Evolutionary conservation across 2,888 invertebrate species (phyloP).

Genomic region (Lasioglossum leucozonium): DNA sequence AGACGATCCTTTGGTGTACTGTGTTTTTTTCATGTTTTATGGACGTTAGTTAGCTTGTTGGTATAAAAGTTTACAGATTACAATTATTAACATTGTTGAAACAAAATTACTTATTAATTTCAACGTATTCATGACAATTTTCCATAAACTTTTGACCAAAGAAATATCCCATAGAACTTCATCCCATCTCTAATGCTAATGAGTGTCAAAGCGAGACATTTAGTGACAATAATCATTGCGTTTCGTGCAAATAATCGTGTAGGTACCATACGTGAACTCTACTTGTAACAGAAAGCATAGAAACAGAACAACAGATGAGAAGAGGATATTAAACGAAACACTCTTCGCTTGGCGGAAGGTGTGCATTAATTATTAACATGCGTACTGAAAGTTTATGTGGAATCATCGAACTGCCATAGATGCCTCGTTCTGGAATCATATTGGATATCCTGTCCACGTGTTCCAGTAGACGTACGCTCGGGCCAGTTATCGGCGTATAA

Average conservation of each 20-base stretch:
- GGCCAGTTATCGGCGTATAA: conserved; percentile 80
- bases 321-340: conserved; percentile 19
- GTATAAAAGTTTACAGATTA: too few species aligned
- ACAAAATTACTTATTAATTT: too few species aligned
- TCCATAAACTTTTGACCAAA: background rate
- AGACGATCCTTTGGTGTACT: too few species aligned
- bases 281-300: conserved; percentile 5
- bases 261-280: background rate
- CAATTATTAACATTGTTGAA: too few species aligned
- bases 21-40: too few species aligned
- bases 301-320: conserved; percentile 8
- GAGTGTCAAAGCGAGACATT: conserved; percentile 1
- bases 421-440: conserved; percentile 79
- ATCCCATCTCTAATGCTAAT: background rate
- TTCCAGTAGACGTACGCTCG: conserved; percentile 81
- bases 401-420: conserved; percentile 78
- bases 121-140: too few species aligned
- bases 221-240: background rate
- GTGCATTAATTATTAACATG: conserved; percentile 80
- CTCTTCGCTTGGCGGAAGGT: conserved; percentile 29
- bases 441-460: conserved; percentile 81
- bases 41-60: too few species aligned
- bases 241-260: background rate
- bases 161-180: background rate
- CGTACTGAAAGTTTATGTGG: conserved; percentile 82